Conservation (phyloP, 2,113 vertebrate species). For the Puntigrus tetrazona region DNA sequence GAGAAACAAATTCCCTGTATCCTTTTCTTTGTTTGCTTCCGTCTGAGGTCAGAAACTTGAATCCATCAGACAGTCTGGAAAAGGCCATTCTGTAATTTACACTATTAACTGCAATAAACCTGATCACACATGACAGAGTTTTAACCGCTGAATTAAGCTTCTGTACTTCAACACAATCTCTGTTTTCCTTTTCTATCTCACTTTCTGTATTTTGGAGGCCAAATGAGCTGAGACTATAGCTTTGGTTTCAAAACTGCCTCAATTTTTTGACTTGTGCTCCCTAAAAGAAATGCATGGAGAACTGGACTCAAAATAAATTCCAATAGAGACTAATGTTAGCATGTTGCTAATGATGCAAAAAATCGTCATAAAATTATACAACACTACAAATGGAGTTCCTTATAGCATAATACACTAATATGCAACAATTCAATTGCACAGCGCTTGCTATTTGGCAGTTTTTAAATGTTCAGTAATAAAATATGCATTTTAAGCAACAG, state of each 20-base stretch:
- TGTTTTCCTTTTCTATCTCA: not conserved
- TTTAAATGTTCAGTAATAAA: not conserved
- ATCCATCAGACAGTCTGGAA: slow-evolving; percentile 18
- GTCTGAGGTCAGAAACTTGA: slow-evolving; percentile 52
- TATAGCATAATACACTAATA: no score
- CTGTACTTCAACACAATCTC: slow-evolving; percentile 29
- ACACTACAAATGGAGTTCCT: no score
- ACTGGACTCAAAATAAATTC: not conserved
- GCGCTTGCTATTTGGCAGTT: no score
- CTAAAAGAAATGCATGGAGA: not conserved
- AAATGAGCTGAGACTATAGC: not conserved
- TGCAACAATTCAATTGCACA: no score
- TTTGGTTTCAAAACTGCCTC: not conserved
- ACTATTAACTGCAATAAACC: slow-evolving; percentile 41
- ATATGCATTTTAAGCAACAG: not conserved
- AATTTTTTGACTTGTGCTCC: not conserved
- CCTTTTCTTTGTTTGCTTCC: slow-evolving; percentile 48
- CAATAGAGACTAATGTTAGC: not conserved
- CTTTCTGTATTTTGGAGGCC: not conserved
- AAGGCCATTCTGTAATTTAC: slow-evolving; percentile 46
- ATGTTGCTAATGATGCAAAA: not conserved
- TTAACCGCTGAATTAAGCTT: slow-evolving; percentile 38
- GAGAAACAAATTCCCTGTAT: slow-evolving; percentile 50
- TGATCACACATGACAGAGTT: slow-evolving; percentile 30
- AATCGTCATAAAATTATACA: not conserved